These are phyloP conservation scores for Fulica atra DNA, from an alignment of 2,113 vertebrate genomes.

Conservation along the genomic window DNA sequence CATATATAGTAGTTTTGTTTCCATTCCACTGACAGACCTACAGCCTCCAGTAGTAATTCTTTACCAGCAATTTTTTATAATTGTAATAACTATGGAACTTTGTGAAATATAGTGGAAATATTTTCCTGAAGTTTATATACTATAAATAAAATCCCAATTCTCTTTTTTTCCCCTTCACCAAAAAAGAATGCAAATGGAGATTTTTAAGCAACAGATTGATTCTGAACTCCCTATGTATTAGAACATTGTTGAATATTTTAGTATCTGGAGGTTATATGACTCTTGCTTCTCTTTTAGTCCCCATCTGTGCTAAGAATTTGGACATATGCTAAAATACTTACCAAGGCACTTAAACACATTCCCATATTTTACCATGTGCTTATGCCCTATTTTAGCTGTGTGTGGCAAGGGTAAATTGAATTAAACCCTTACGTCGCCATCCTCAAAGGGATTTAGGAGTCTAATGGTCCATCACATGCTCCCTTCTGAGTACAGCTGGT, in stretches of 20 bases:
- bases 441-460: background rate
- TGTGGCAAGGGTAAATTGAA: background rate
- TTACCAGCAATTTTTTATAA: slow-evolving; percentile 49
- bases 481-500: background rate
- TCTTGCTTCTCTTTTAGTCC: background rate
- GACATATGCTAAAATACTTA: background rate
- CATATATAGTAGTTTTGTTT: slow-evolving; percentile 48
- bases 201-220: slow-evolving; percentile 37
- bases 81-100: slow-evolving; percentile 40
- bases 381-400: background rate
- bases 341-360: background rate
- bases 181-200: background rate
- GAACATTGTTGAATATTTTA: background rate
- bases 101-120: slow-evolving; percentile 47
- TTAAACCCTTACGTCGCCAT: background rate
- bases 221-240: background rate
- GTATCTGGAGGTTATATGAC: background rate
- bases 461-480: background rate
- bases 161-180: background rate
- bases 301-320: background rate
- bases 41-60: slow-evolving; percentile 53
- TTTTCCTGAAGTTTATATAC: slow-evolving; percentile 32
- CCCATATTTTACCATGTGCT: background rate
- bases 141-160: slow-evolving; percentile 56
- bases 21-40: slow-evolving; percentile 47